Evolutionary conservation across 1,140 invertebrate species (phyloP), one percentile per base, ranked within the genome.

Genomic region (Cyphomyrmex costatus): DNA sequence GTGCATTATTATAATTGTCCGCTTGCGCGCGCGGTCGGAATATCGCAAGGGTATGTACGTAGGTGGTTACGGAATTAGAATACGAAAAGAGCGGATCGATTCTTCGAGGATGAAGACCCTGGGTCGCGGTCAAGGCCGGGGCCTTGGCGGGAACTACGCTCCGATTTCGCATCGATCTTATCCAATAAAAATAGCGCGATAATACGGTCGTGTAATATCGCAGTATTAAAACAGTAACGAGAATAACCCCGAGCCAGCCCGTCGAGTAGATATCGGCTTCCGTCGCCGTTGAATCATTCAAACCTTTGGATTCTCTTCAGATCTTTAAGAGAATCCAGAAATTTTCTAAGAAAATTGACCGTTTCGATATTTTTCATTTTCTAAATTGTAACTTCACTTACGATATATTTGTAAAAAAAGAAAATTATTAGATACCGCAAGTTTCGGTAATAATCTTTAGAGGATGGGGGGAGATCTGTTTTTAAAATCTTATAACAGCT

Each of bases 91-190:
- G 88, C 88, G 86, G 91, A 93, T 94, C 93, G 93, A 94, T 94
- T 90, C 74, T 83, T 33, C 89, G 86, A 90, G 90, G 91, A 92
- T 92, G 91, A 92, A 92, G 91, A 92, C 88, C 89, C 91, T 93
- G 90, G 92, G 91, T 93, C 93, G 93, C 93, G 93, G 93, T 93
- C 93, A 94, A 94, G 93, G 93, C 92, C 86, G 90, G 68, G 66
- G 82, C 89, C 87, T 87, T 79, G 90, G 73, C 63, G 88, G 77
- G 49, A 65, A 77, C 51, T 76, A 80, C 78, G 61, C 33, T 85
- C 89, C 76, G 80, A 78, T 90, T 90, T 90, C 63, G 42, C 63
- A 36, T 74, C 77, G 76, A 85, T 60, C 79, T 85, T 88, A 90
- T 70, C 76, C 58, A 82, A 90, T 88, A 77, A 79, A 74, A 84